phyloP scores from a whole-genome alignment of 2,797 vertebrate genomes.

The Chanos chanos region DNA sequence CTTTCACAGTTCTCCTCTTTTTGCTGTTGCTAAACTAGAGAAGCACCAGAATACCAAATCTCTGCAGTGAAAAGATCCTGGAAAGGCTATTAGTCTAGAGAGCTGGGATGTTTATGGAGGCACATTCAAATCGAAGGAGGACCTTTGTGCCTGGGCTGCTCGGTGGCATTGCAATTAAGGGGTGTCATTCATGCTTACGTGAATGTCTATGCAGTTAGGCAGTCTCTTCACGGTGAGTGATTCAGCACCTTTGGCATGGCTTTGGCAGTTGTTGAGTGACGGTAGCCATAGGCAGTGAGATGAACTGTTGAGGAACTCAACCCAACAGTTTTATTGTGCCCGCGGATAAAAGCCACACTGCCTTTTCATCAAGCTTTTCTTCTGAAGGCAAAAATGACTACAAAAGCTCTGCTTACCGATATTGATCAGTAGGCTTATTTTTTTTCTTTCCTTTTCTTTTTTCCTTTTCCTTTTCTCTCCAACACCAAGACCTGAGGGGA shows the following conservation, averaged over 20 bases:
- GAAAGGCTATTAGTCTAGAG: constrained; percentile 34
- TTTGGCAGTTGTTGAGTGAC: constrained; percentile 18
- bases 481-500: not conserved
- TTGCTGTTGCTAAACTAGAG: constrained; percentile 16
- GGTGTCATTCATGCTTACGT: constrained; percentile 38
- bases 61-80: constrained; percentile 38
- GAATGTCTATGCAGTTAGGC: constrained; percentile 37
- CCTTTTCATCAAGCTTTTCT: not conserved
- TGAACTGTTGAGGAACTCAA: constrained; percentile 35
- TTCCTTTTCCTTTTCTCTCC: constrained; percentile 12
- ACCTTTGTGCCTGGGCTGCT: constrained; percentile 35
- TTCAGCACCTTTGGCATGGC: constrained; percentile 31
- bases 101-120: constrained; percentile 28
- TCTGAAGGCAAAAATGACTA: constrained; percentile 6
- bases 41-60: constrained; percentile 48
- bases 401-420: not conserved
- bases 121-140: constrained; percentile 28
- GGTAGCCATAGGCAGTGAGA: constrained; percentile 39
- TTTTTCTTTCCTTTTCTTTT: not conserved
- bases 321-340: constrained; percentile 16
- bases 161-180: constrained; percentile 35
- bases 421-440: no score
- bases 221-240: constrained; percentile 29
- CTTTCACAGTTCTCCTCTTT: no score
- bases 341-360: constrained; percentile 7